These are phyloP conservation scores for Condylura cristata DNA, from an alignment of 2,113 vertebrate genomes.

Conservation along the genomic window DNA sequence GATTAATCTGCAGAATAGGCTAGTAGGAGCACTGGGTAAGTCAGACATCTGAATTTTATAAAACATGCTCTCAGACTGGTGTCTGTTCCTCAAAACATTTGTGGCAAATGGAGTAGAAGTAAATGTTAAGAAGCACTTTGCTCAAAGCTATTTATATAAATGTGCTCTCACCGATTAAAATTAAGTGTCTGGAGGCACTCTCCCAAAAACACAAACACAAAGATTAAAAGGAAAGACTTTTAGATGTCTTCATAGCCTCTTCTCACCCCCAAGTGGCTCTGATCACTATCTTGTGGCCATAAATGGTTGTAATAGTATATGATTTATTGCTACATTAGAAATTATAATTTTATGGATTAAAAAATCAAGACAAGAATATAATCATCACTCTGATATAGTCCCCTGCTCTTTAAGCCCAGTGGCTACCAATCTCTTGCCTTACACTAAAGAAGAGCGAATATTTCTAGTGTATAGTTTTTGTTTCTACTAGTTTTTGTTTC, in stretches of 20 bases:
- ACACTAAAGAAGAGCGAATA: background rate
- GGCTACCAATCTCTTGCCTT: constrained; percentile 50
- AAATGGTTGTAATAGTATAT: background rate
- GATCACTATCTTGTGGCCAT: background rate
- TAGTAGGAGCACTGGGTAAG: constrained; percentile 75
- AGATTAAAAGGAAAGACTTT: constrained; percentile 58
- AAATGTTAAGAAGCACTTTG: constrained; percentile 84
- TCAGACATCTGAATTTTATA: constrained; percentile 82
- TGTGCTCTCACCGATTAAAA: constrained; percentile 80
- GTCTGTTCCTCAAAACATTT: constrained; percentile 81
- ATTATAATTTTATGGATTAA: background rate
- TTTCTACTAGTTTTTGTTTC: background rate
- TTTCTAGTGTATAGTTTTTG: too few relatives aligned
- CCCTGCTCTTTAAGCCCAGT: background rate
- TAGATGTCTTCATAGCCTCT: constrained; percentile 54
- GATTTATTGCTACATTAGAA: background rate
- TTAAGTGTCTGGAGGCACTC: constrained; percentile 82
- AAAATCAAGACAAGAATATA: background rate
- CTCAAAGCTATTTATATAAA: constrained; percentile 84
- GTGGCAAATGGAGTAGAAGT: constrained; percentile 81
- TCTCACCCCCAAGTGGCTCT: background rate
- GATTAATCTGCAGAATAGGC: constrained; percentile 83
- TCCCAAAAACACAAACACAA: constrained; percentile 70
- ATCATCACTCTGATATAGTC: background rate
- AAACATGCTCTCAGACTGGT: constrained; percentile 75